These are phyloP conservation scores for Xiphophorus couchianus DNA, from an alignment of 2,113 vertebrate genomes.

Conservation along the genomic window DNA sequence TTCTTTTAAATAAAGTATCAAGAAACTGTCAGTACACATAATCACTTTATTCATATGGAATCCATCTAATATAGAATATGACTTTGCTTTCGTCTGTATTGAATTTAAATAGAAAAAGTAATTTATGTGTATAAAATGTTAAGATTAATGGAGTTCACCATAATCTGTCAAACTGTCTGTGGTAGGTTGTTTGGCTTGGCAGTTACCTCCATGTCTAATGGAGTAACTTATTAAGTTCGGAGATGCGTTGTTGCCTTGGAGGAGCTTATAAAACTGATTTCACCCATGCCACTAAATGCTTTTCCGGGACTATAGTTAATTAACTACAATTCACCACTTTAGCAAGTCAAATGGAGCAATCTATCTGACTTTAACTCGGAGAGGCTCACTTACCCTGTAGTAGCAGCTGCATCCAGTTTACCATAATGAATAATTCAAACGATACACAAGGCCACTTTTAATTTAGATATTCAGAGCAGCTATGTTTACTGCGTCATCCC, in stretches of 20 bases:
- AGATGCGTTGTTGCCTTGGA: slow-evolving; percentile 6
- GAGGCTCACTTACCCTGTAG: slow-evolving; percentile 24
- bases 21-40: too few relatives aligned
- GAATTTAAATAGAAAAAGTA: not conserved
- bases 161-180: not conserved
- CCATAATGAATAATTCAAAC: slow-evolving; percentile 74
- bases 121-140: not conserved
- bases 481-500: slow-evolving; percentile 66
- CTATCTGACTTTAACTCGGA: slow-evolving; percentile 53
- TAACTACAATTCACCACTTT: slow-evolving; percentile 49
- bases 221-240: slow-evolving; percentile 14
- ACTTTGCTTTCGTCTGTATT: not conserved
- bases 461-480: slow-evolving; percentile 73
- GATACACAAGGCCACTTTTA: slow-evolving; percentile 71
- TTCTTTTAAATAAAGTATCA: too few relatives aligned
- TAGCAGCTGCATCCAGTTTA: slow-evolving; percentile 60
- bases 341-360: slow-evolving; percentile 49
- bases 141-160: slow-evolving; percentile 1
- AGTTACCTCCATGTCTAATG: slow-evolving; percentile 11
- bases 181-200: slow-evolving; percentile 6
- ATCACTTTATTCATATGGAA: not conserved
- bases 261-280: slow-evolving; percentile 23
- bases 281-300: slow-evolving; percentile 22
- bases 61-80: not conserved
- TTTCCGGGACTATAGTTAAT: slow-evolving; percentile 29